These are phyloP conservation scores for Ennomos fuscantarius DNA, from an alignment of 2,888 invertebrate species.

Conservation along the genomic window DNA sequence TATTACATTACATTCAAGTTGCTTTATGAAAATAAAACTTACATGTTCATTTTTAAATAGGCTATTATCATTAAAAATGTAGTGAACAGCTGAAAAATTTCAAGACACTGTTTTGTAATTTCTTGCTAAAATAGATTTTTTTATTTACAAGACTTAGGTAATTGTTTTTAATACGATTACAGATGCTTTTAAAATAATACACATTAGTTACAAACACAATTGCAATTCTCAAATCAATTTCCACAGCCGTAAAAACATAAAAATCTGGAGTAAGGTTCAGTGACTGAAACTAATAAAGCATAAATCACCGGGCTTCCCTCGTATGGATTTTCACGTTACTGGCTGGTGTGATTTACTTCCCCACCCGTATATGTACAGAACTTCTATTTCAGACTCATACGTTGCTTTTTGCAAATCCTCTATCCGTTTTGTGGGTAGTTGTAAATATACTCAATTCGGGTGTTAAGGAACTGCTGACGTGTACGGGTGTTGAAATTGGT, in stretches of 20 bases:
- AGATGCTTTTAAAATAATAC: not conserved
- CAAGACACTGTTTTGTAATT: no score
- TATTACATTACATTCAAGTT: no score
- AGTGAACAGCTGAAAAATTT: no score
- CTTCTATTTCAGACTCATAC: conserved; percentile 10
- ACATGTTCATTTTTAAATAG: no score
- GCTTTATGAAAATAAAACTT: no score
- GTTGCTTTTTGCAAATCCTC: conserved; percentile 24
- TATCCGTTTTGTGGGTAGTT: conserved; percentile 6
- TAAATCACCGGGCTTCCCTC: conserved; percentile 56
- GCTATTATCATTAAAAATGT: no score
- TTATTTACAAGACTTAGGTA: no score
- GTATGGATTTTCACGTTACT: conserved; percentile 55
- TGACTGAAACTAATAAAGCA: conserved; percentile 56
- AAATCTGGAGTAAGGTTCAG: conserved; percentile 43
- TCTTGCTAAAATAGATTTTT: no score
- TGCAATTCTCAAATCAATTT: conserved; percentile 5
- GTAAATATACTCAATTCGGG: not conserved
- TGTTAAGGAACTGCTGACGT: no score
- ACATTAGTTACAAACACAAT: not conserved
- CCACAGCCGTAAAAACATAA: conserved; percentile 38
- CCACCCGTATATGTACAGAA: conserved; percentile 11
- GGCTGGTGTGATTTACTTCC: conserved; percentile 34
- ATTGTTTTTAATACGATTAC: no score
- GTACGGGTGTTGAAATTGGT: no score